Conservation (phyloP, 1,140 invertebrate species). For the Caenorhabditis elegans region DNA sequence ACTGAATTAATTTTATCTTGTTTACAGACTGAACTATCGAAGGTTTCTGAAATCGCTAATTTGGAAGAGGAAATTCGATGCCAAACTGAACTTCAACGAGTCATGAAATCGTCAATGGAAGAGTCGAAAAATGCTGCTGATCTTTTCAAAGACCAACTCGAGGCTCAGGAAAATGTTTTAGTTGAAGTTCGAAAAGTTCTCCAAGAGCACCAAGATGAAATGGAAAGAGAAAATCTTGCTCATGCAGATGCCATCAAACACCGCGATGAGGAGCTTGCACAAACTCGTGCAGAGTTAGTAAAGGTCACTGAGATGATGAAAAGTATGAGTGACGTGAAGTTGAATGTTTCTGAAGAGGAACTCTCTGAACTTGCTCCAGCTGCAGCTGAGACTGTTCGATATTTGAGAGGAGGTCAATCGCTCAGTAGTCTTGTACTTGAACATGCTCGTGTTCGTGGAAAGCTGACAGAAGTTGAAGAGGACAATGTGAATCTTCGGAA, state of each 20-base stretch:
- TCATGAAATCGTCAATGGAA: background rate
- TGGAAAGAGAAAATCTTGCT: background rate
- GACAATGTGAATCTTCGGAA: background rate
- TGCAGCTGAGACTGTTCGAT: constrained; percentile 19
- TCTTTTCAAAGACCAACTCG: background rate
- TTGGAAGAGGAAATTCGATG: background rate
- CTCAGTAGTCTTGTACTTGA: constrained; percentile 22
- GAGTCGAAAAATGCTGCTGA: background rate
- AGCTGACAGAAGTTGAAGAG: background rate
- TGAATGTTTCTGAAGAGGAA: constrained; percentile 38
- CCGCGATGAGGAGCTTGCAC: background rate
- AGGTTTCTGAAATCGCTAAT: background rate
- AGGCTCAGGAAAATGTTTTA: background rate
- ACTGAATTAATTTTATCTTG: too few species aligned
- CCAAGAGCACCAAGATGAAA: background rate
- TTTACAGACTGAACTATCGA: background rate
- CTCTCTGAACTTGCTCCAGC: constrained; percentile 18
- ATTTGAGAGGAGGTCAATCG: constrained; percentile 13
- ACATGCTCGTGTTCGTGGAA: constrained; percentile 20
- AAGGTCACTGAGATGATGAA: constrained; percentile 23
- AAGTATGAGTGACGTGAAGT: constrained; percentile 24
- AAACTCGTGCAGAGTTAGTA: background rate
- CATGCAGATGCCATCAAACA: background rate
- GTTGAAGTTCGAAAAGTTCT: background rate
- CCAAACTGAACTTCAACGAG: background rate